Conservation (phyloP, 2,113 vertebrate species). For the Gallinago media region DNA sequence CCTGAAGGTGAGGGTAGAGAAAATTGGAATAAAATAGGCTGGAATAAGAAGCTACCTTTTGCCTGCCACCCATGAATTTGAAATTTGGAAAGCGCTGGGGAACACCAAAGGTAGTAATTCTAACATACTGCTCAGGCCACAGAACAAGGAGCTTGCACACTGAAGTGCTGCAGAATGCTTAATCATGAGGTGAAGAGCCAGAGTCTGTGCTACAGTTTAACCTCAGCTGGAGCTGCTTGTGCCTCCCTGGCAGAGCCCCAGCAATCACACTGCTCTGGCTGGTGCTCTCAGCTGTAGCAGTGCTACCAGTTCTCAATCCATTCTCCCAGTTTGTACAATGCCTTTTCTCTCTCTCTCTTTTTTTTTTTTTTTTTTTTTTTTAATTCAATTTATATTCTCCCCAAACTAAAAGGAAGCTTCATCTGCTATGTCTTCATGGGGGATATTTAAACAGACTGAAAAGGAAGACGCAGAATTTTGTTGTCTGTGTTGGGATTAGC, state of each 20-base stretch:
- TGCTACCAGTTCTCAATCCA: fast-evolving
- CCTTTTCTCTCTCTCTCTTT: not conserved
- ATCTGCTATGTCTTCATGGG: not conserved
- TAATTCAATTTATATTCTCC: not conserved
- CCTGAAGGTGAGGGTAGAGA: not conserved
- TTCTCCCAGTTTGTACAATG: not conserved
- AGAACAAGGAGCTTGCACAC: not conserved
- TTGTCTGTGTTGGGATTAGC: not conserved
- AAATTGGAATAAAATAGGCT: not conserved
- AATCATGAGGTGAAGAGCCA: not conserved
- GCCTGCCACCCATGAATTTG: not conserved
- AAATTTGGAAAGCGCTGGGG: not conserved
- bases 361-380: not conserved
- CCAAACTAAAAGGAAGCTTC: not conserved
- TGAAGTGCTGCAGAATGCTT: not conserved
- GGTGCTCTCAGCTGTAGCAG: not conserved
- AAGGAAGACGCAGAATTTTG: not conserved
- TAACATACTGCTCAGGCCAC: not conserved
- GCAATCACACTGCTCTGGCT: not conserved
- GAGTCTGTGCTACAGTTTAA: not conserved
- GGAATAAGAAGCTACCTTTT: not conserved
- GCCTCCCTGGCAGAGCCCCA: not conserved
- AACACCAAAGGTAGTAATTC: not conserved
- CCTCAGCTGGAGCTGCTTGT: not conserved
- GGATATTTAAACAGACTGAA: not conserved